Conservation (phyloP, 2,113 vertebrate genomes). For the Dasypus novemcinctus region DNA sequence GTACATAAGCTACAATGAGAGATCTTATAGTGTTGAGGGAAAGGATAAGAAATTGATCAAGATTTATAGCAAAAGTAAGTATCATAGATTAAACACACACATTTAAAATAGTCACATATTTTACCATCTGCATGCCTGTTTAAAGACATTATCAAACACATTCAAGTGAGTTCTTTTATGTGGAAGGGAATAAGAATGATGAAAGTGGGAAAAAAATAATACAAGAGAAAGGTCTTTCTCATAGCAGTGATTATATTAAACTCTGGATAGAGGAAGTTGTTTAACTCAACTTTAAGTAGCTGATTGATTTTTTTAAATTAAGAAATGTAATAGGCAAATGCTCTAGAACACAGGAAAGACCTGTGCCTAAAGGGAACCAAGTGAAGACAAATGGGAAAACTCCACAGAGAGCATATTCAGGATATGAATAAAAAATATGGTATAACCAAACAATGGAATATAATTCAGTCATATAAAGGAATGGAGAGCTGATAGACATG, state of each 20-base stretch:
- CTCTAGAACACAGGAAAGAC: neutral
- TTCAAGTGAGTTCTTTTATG: neutral
- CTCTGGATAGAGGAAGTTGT: neutral
- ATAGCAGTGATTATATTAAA: neutral
- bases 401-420: neutral
- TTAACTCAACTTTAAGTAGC: neutral
- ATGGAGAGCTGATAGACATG: neutral
- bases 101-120: neutral
- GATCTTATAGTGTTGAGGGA: no score
- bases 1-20: neutral
- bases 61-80: no score
- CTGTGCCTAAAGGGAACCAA: neutral
- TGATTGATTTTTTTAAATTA: neutral
- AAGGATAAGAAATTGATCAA: neutral
- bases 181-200: neutral
- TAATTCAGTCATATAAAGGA: neutral
- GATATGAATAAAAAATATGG: neutral
- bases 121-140: neutral
- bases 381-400: neutral
- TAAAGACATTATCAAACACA: neutral
- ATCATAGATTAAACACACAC: neutral
- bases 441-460: neutral
- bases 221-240: neutral
- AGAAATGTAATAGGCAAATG: neutral
- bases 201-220: no score